These are phyloP conservation scores for Chelonus formosanus DNA, from an alignment of 2,888 invertebrate species.

Conservation along the genomic window DNA sequence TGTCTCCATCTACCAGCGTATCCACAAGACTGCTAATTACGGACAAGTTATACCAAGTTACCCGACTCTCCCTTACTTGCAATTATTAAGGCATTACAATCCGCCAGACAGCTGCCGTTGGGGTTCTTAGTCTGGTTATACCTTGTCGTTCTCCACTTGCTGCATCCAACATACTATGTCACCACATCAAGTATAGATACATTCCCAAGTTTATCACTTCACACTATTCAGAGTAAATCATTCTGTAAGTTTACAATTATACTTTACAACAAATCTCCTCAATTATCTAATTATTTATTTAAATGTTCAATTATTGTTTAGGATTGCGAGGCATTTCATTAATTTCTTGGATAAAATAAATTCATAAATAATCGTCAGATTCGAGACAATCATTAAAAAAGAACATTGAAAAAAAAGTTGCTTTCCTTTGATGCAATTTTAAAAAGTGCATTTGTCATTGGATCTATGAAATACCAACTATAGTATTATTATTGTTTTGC, in stretches of 20 bases:
- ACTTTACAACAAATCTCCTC: no score
- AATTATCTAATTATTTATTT: no score
- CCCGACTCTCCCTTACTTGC: slow-evolving; percentile 47
- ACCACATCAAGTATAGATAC: no score
- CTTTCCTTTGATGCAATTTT: slow-evolving; percentile 4
- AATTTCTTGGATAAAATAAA: no score
- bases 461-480: slow-evolving; percentile 21
- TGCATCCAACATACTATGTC: not conserved
- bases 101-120: slow-evolving; percentile 42
- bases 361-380: no score
- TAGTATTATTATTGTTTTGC: slow-evolving; percentile 26
- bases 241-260: no score
- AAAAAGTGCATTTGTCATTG: slow-evolving; percentile 8
- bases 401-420: no score
- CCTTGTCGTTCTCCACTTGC: slow-evolving; percentile 1
- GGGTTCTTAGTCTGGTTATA: slow-evolving; percentile 17
- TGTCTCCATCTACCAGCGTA: slow-evolving; percentile 50
- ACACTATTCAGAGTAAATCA: no score
- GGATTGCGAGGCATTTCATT: no score
- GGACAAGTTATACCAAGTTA: slow-evolving; percentile 46
- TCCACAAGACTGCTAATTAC: slow-evolving; percentile 53
- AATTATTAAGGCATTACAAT: slow-evolving; percentile 54
- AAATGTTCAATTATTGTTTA: no score
- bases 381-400: no score
- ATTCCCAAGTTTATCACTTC: no score